A percentile compares a stretch with the other conserved stretches of the same genome.
phyloP scores from a whole-genome alignment of 2,113 vertebrate species.

The Girardinichthys multiradiatus region DNA sequence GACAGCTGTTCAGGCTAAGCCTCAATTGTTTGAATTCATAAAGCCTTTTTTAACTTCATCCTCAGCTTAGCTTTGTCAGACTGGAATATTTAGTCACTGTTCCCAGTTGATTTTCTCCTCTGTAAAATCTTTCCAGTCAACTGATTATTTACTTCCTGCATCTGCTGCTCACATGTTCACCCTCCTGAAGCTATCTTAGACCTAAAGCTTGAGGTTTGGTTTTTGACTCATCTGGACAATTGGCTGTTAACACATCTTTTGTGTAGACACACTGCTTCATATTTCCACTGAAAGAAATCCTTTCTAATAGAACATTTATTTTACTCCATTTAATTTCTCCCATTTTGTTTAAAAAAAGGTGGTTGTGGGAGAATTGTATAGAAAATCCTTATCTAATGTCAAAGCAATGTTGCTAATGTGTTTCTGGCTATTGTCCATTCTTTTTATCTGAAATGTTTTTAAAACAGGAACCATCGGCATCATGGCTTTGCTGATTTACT shows the following conservation, averaged over 20 bases:
- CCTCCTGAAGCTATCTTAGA: not conserved
- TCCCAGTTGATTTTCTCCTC: not conserved
- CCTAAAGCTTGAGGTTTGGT: no score
- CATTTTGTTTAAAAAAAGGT: not conserved
- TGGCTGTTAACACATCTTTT: not conserved
- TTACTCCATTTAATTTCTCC: not conserved
- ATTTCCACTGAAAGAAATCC: not conserved
- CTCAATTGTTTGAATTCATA: not conserved
- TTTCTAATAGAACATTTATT: not conserved
- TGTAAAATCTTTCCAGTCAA: not conserved
- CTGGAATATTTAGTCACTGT: not conserved
- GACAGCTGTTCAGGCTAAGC: not conserved
- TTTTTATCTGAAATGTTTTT: no score
- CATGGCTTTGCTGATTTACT: slow-evolving; percentile 2
- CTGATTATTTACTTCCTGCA: not conserved
- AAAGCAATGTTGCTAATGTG: not conserved
- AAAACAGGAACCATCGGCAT: not conserved
- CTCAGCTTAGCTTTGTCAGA: not conserved
- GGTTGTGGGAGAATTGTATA: not conserved
- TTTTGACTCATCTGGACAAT: not conserved
- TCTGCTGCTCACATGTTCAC: not conserved
- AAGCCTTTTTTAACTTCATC: not conserved
- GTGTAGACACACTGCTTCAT: not conserved
- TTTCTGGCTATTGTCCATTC: not conserved
- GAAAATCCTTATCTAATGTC: not conserved